Conservation (phyloP, 2,888 invertebrate species). For the Gortyna flavago region DNA sequence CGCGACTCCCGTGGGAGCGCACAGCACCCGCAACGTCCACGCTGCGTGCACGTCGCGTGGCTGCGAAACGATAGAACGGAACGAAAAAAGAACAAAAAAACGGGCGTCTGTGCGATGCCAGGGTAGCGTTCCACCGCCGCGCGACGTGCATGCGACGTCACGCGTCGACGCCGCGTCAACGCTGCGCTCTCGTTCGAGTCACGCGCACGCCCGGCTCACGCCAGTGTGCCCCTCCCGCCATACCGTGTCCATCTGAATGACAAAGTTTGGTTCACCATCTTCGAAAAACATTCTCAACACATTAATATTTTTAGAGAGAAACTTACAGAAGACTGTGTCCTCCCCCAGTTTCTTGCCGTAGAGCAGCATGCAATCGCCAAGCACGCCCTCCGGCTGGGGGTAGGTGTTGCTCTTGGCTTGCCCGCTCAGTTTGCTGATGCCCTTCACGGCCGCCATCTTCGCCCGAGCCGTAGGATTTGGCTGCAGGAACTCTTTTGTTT, state of each 20-base stretch:
- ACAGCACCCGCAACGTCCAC: conserved; percentile 38
- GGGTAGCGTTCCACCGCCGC: conserved; percentile 53
- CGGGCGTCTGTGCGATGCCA: conserved; percentile 56
- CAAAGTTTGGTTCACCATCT: conserved; percentile 51
- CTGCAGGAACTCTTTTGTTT: conserved; percentile 99
- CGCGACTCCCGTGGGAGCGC: conserved; percentile 39
- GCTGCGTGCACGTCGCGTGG: conserved; percentile 55
- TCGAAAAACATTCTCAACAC: conserved; percentile 37
- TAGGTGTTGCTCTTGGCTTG: conserved; percentile 99
- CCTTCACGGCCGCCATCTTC: conserved; percentile 98
- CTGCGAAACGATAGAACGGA: conserved; percentile 58
- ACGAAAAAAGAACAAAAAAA: conserved; percentile 52
- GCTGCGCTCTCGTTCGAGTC: conserved; percentile 47
- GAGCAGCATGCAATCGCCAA: conserved; percentile 98
- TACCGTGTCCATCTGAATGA: conserved; percentile 63
- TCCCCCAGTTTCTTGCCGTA: conserved; percentile 99
- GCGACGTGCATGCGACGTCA: conserved; percentile 53
- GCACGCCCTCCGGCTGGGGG: conserved; percentile 99
- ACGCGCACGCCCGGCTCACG: conserved; percentile 43
- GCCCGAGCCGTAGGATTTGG: conserved; percentile 99
- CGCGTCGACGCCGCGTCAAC: conserved; percentile 36
- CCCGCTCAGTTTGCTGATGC: conserved; percentile 98
- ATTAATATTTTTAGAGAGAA: conserved; percentile 17
- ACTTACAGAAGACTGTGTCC: conserved; percentile 96
- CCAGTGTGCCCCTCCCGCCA: conserved; percentile 48